Evolutionary conservation across 2,113 vertebrate species (phyloP), one percentile per base, ranked within the genome.

Genomic region (Hemibagrus wyckioides): DNA sequence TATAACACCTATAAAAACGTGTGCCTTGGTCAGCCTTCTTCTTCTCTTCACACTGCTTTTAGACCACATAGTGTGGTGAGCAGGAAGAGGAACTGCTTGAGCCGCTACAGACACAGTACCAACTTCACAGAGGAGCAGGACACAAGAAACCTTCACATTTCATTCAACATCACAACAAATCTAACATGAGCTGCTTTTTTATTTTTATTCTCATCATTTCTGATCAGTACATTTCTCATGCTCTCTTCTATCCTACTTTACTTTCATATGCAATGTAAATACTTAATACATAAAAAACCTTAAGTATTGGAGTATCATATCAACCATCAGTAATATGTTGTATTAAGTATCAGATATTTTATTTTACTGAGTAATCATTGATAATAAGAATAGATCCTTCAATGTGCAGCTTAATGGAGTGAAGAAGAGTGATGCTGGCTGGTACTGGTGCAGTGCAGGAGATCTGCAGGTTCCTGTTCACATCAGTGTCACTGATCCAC

Each of bases 361-460:
- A 48, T 48, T 48, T 48, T 10, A 59, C 10, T 75, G 33, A 56
- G 52, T 23, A 57, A 36, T 81, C 50, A 81, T 54, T 33, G 10
- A 50, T 15, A 11, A 76, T n/a, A 11, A 25, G 13, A 44, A 10
- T 48, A 2, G 25, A 28, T 48, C 39, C 36, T 13, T 76, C 25
- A 76, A 25, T n/a, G 73, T 76, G 73, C 23, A 48, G 41, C 28
- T 76, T 4, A n/a, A 23, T 48, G 5, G 73, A 76, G 41, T 76
- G 41, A 76, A 76, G 41, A 76, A 76, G 73, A 76, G 25, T 76
- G 41, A 48, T 48, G 41, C 23, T 76, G 73, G 73, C 9, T 73
- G 69, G 69, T 73, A 73, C 36, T 73, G 69, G 36, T 73, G 69
- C 69, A 73, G 36, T 41, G 17, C 36, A 73, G 69, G 69, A 21